These are phyloP conservation scores for Nephrotoma guestfalica DNA, from an alignment of 2,888 invertebrate species.

Conservation along the genomic window DNA sequence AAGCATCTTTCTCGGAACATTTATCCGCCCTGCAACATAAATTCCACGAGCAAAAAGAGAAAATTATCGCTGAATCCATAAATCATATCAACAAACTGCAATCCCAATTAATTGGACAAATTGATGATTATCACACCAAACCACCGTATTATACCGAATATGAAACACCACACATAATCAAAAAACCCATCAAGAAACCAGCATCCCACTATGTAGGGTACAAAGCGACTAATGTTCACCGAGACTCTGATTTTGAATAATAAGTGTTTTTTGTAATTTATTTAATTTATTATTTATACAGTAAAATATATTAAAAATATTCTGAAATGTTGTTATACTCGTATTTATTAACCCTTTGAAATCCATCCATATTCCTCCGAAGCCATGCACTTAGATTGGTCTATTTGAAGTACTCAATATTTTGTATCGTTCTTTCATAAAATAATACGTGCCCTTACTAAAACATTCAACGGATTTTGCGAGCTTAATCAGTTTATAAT, in stretches of 20 bases:
- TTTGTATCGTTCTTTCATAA: too few species aligned
- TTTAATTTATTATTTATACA: background rate
- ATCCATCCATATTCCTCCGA: too few species aligned
- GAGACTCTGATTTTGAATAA: background rate
- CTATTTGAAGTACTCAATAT: too few species aligned
- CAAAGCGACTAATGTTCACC: background rate
- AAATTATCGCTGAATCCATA: background rate
- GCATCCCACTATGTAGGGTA: background rate
- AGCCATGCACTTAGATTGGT: too few species aligned
- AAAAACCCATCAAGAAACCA: background rate
- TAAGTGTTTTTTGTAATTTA: background rate
- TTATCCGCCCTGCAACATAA: background rate
- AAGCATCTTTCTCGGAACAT: background rate
- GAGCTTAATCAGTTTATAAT: too few species aligned
- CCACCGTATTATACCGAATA: background rate
- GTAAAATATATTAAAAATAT: background rate
- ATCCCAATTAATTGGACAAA: background rate
- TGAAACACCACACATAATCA: background rate
- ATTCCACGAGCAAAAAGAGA: background rate
- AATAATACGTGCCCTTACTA: too few species aligned
- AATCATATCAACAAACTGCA: background rate
- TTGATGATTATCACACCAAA: background rate
- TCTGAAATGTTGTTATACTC: too few species aligned
- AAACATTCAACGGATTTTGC: too few species aligned
- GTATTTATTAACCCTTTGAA: too few species aligned